phyloP scores from a whole-genome alignment of 2,113 vertebrate species.

The Psammodynastes pulverulentus region DNA sequence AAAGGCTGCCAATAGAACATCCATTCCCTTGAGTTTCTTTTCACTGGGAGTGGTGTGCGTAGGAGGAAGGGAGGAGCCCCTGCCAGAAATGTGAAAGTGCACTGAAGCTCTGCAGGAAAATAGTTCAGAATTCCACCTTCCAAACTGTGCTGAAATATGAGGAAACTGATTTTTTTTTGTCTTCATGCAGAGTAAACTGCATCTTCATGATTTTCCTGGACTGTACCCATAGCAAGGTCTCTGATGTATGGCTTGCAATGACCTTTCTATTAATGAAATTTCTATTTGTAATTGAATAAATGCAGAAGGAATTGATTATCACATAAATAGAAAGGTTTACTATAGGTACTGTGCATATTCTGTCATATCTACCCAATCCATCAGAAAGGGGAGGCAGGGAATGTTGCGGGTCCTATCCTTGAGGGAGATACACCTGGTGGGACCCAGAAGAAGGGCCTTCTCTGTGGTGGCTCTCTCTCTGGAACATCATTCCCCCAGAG shows the following conservation, averaged over 20 bases:
- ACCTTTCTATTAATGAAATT: background rate
- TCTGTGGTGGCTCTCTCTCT: too few species aligned
- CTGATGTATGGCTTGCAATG: background rate
- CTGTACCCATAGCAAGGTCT: background rate
- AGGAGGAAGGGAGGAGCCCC: slow-evolving; percentile 33
- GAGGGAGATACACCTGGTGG: too few species aligned
- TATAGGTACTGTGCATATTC: background rate
- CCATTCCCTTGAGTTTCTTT: slow-evolving; percentile 13
- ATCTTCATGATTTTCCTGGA: background rate
- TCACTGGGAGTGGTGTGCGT: background rate
- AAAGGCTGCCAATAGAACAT: background rate
- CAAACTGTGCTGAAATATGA: background rate
- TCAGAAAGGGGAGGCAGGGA: too few species aligned
- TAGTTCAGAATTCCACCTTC: slow-evolving; percentile 36
- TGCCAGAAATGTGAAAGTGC: slow-evolving; percentile 41
- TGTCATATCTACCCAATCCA: too few species aligned
- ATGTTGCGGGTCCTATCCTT: too few species aligned
- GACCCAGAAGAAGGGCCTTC: too few species aligned
- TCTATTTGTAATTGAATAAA: background rate
- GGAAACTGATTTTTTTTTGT: background rate
- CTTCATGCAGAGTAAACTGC: background rate
- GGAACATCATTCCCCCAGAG: too few species aligned
- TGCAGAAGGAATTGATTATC: background rate
- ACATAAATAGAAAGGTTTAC: background rate
- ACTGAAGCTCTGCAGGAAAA: slow-evolving; percentile 47